phyloP scores from a whole-genome alignment of 2,888 invertebrate species.

The Eulithis prunata region DNA sequence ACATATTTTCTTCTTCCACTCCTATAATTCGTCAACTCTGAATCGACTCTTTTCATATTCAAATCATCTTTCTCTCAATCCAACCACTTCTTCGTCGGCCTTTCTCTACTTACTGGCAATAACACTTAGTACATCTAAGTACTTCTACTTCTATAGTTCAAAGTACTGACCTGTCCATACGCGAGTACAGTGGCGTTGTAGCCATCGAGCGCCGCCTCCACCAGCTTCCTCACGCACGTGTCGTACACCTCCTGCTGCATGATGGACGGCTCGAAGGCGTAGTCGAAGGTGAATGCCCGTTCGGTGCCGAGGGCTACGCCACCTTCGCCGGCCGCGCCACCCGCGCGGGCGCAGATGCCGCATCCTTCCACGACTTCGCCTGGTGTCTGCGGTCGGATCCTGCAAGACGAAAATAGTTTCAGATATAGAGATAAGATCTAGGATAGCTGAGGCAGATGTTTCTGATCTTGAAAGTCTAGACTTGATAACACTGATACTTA shows the following conservation, averaged over 20 bases:
- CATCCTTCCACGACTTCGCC: slow-evolving; percentile 97
- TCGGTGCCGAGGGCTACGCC: slow-evolving; percentile 96
- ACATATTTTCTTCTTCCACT: no score
- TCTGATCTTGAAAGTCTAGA: no score
- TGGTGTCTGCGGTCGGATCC: slow-evolving; percentile 97
- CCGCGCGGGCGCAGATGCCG: slow-evolving; percentile 95
- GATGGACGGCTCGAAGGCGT: slow-evolving; percentile 93
- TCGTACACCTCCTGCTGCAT: slow-evolving; percentile 92
- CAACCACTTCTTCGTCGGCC: no score
- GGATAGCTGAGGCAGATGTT: no score
- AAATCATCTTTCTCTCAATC: no score
- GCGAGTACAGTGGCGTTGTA: slow-evolving; percentile 99
- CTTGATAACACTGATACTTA: no score
- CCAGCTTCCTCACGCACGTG: slow-evolving; percentile 92
- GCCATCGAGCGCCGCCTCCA: slow-evolving; percentile 96
- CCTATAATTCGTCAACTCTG: no score
- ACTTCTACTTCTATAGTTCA: background rate
- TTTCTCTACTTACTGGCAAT: no score
- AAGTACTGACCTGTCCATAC: slow-evolving; percentile 92
- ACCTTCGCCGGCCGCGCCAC: slow-evolving; percentile 94
- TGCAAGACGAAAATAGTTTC: slow-evolving; percentile 62
- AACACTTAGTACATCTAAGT: no score
- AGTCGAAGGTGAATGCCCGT: slow-evolving; percentile 98
- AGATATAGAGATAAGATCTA: no score
- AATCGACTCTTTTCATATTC: no score